These are phyloP conservation scores for Benitochromis conjunctus DNA, from an alignment of 2,113 vertebrate genomes.

Conservation along the genomic window DNA sequence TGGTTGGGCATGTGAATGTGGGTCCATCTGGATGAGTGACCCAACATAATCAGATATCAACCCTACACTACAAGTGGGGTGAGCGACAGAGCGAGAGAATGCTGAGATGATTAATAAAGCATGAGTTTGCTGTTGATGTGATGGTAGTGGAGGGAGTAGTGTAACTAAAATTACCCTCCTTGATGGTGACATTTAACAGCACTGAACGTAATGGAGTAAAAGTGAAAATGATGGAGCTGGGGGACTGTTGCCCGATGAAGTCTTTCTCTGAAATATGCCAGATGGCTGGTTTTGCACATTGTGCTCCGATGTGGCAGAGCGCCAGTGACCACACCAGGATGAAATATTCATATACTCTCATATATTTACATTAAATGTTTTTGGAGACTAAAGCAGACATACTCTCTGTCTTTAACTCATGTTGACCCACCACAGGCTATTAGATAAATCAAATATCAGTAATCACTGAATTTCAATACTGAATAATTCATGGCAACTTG, in stretches of 20 bases:
- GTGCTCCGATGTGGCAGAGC: not conserved
- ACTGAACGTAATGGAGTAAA: not conserved
- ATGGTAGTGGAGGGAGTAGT: not conserved
- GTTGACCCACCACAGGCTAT: not conserved
- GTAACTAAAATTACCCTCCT: constrained; percentile 1
- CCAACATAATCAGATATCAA: constrained; percentile 99
- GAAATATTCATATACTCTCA: not conserved
- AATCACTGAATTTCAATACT: not conserved
- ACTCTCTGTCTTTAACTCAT: not conserved
- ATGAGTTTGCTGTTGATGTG: constrained; percentile 84
- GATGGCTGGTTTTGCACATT: constrained; percentile 19
- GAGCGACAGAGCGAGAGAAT: constrained; percentile 6
- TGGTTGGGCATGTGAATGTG: constrained; percentile 76
- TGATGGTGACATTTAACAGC: constrained; percentile 43
- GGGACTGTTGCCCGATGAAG: not conserved
- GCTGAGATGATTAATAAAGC: constrained; percentile 92
- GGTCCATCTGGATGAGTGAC: constrained; percentile 99
- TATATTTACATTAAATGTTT: not conserved
- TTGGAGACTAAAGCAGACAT: not conserved
- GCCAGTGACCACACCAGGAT: not conserved
- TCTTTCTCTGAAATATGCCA: constrained; percentile 1
- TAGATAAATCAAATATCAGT: not conserved
- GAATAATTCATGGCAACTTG: not conserved
- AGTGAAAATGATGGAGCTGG: not conserved
- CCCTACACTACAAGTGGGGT: constrained; percentile 79